These are phyloP conservation scores for Platyura marginata DNA, from an alignment of 1,140 invertebrate species.

Conservation along the genomic window DNA sequence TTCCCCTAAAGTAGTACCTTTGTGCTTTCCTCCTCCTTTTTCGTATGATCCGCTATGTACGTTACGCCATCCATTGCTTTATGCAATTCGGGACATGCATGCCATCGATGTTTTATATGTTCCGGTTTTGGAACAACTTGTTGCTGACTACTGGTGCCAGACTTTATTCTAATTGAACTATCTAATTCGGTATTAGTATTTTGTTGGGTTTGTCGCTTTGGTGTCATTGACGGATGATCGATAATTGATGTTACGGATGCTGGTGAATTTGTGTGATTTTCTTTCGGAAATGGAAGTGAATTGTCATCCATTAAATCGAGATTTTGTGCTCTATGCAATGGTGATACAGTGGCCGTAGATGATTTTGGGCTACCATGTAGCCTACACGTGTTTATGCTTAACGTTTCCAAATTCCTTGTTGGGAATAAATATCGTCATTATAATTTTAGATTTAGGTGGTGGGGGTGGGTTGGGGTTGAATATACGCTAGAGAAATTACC, in stretches of 20 bases:
- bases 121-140: too few species aligned
- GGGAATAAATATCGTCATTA: too few species aligned
- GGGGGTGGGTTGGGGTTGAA: too few species aligned
- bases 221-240: conserved; percentile 13
- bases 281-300: conserved; percentile 17
- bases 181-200: too few species aligned
- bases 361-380: conserved; percentile 24
- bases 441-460: too few species aligned
- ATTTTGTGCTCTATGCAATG: conserved; percentile 17
- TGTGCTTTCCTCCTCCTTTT: conserved; percentile 78
- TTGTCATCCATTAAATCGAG: conserved; percentile 21
- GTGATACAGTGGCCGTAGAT: conserved; percentile 22
- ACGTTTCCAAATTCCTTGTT: conserved; percentile 5
- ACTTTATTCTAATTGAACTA: conserved; percentile 9
- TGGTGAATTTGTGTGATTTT: conserved; percentile 17
- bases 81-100: conserved; percentile 77
- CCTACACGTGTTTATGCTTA: conserved; percentile 7
- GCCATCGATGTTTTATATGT: too few species aligned
- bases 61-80: conserved; percentile 81
- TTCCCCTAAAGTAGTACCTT: too few species aligned
- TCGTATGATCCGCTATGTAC: conserved; percentile 85
- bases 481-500: not conserved
- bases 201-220: conserved; percentile 3
- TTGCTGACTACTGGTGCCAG: too few species aligned
- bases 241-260: conserved; percentile 22